Evolutionary conservation across 2,888 invertebrate genomes (phyloP).

Genomic region (Anoplius nigerrimus): DNA sequence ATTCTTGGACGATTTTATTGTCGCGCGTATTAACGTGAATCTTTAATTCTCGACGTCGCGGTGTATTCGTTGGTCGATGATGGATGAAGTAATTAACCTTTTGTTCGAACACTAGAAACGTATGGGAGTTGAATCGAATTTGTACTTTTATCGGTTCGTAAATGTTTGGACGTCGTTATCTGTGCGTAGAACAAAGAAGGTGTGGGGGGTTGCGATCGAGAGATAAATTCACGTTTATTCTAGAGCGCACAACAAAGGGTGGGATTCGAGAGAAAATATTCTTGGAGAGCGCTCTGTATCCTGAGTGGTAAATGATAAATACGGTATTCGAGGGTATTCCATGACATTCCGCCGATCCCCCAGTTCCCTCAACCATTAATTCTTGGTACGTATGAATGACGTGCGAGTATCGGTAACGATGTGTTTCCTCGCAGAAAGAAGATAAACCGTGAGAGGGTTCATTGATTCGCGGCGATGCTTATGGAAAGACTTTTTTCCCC

Average conservation of each 20-base stretch:
- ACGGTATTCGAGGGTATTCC: constrained; percentile 5
- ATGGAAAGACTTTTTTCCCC: no score
- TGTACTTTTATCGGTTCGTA: no score
- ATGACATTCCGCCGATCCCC: constrained; percentile 8
- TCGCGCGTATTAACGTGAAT: no score
- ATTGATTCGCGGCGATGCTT: constrained; percentile 43
- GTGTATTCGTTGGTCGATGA: no score
- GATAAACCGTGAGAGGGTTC: constrained; percentile 57
- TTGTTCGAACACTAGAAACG: no score
- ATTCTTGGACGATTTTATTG: no score
- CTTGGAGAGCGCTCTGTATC: not conserved
- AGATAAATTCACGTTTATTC: not conserved
- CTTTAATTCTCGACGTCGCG: no score
- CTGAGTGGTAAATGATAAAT: constrained; percentile 10
- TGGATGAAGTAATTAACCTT: no score
- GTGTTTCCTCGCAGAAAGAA: constrained; percentile 39
- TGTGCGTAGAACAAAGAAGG: no score
- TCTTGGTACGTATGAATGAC: constrained; percentile 57
- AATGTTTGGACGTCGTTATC: no score
- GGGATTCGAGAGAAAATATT: not conserved
- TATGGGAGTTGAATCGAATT: no score
- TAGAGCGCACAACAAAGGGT: not conserved
- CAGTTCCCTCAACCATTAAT: constrained; percentile 45
- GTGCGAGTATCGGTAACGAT: constrained; percentile 53
- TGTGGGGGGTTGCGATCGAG: no score